Percentiles rank a stretch among this genome's conserved stretches.
Evolutionary conservation across 2,113 vertebrate genomes (phyloP).

Genomic region (Paraplagusia blochii): DNA sequence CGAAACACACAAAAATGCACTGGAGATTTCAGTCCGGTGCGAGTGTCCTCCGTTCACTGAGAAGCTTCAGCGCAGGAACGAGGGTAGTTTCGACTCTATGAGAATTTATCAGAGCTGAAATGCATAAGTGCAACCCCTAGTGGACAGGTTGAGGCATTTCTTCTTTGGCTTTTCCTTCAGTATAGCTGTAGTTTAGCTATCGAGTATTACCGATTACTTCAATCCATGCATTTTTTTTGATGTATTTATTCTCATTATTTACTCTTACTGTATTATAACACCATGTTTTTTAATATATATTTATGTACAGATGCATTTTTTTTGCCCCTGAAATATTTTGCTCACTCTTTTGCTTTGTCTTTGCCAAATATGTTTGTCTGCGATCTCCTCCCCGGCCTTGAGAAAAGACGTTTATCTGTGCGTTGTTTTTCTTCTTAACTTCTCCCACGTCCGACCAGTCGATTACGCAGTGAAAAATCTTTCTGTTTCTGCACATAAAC

Average conservation of each 20-base stretch:
- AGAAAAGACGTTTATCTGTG: conserved; percentile 35
- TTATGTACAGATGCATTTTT: conserved; percentile 46
- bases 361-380: conserved; percentile 43
- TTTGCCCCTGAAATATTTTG: conserved; percentile 21
- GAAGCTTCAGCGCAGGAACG: conserved; percentile 38
- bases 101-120: conserved; percentile 50
- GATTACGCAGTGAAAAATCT: conserved; percentile 57
- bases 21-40: conserved; percentile 53
- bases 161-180: conserved; percentile 23
- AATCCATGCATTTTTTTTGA: too few relatives aligned
- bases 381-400: conserved; percentile 19
- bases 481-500: conserved; percentile 5
- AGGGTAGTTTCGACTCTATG: conserved; percentile 31
- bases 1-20: conserved; percentile 16
- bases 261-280: too few relatives aligned
- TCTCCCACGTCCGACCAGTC: conserved; percentile 32
- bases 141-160: conserved; percentile 45
- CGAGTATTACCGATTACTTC: not conserved
- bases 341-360: conserved; percentile 11
- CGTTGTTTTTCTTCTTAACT: conserved; percentile 35
- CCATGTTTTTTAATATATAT: too few relatives aligned
- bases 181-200: conserved; percentile 10
- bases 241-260: too few relatives aligned
- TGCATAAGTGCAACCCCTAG: conserved; percentile 70
- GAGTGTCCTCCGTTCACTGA: conserved; percentile 25